Evolutionary conservation across 2,888 invertebrate species (phyloP), one percentile per base, ranked within the genome.

Genomic region (Meliscaeva auricollis): DNA sequence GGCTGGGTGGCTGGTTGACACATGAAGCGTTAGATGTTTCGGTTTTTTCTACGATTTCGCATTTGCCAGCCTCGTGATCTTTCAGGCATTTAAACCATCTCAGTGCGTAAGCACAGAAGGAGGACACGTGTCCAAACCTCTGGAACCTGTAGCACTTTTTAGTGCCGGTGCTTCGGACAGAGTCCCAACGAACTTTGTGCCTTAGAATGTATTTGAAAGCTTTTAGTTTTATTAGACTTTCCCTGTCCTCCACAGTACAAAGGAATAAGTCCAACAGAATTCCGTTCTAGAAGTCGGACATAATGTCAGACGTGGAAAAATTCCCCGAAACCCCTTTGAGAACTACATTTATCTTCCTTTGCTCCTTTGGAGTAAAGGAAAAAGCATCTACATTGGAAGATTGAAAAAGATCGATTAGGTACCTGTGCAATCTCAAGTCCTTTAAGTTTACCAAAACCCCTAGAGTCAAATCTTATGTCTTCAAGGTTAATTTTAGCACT

Each of bases 141-240:
- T 68, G 41, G 22, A 50, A 52, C 11, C 68, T 20, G 50, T 38
- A 68, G 6, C 68, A 68, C 11, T 68, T 52, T 11, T 13, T 9
- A 11, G 26, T 41, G 2, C 11, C 54, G 0, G 69, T 41, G 9
- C 26, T 41, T 13, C 17, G 26, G 8, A 41, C 11, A 1, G 38
- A 52, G 11, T 69, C 69, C 17, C 17, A 46, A 2, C 15, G 6
- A 8, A 46, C 17, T 46, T 8, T 46, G 8, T 46, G 46, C 2
- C 46, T 46, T 7, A 11, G 3, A 7, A 41, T 13, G 4, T 3
- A 41, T 3, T 17, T 46, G 0, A 46, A 2, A 0, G 1, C 1
- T 17, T 46, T 46, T 8, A 46, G 7, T 46, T 17, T 46, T 2
- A 8, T 0, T 1, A 46, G 8, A 7, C 46, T 17, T 7, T 46